Evolutionary conservation across 2,113 vertebrate species (phyloP).

Genomic region (Micronisus gabar): DNA sequence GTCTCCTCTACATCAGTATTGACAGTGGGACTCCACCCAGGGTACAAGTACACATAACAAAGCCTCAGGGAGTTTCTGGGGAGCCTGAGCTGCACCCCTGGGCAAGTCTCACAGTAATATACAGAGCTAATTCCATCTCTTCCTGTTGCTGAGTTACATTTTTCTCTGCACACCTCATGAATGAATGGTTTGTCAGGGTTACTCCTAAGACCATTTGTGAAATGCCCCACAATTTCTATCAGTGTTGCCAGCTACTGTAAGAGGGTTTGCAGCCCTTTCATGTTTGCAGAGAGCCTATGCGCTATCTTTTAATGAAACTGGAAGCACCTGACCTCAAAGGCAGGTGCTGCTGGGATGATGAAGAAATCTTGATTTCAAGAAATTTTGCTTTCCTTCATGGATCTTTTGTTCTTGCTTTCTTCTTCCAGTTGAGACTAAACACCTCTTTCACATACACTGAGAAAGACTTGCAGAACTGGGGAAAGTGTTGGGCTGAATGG

Average conservation of each 20-base stretch:
- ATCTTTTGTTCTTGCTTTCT: neutral
- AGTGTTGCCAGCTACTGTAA: neutral
- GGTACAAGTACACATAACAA: neutral
- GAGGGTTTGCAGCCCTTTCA: neutral
- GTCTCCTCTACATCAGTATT: neutral
- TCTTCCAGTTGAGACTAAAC: neutral
- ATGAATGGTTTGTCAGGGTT: neutral
- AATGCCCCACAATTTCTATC: too few species aligned
- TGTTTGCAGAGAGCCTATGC: neutral
- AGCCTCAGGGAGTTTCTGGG: neutral
- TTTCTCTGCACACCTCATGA: neutral
- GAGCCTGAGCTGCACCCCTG: neutral
- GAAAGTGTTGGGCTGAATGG: neutral
- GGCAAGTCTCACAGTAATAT: neutral
- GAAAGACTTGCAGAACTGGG: neutral
- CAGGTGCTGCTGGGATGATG: neutral
- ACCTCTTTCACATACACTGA: neutral
- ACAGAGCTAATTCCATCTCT: neutral
- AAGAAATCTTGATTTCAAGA: neutral
- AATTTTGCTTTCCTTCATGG: neutral
- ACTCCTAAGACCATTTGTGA: neutral
- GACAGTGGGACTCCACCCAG: neutral
- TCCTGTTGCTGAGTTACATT: neutral
- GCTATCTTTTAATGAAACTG: neutral
- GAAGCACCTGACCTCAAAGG: neutral